phyloP scores from a whole-genome alignment of 2,797 vertebrate species.

The Mus minutoides region DNA sequence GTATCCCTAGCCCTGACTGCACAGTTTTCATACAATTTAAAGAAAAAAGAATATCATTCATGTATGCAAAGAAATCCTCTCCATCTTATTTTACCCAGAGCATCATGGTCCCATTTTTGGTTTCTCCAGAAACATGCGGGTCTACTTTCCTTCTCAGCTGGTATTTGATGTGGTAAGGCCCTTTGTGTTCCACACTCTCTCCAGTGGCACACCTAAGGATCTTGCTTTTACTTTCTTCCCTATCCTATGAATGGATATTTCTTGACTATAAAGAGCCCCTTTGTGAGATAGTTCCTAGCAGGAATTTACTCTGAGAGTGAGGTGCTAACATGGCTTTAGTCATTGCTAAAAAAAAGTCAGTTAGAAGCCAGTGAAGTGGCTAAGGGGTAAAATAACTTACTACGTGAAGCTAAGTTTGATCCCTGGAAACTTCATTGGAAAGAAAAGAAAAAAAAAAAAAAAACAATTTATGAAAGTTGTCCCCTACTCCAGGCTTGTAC shows the following conservation, averaged over 20 bases:
- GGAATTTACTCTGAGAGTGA: slow-evolving; percentile 70
- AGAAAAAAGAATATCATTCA: not conserved
- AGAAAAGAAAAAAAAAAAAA: not conserved
- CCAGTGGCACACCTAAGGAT: slow-evolving; percentile 78
- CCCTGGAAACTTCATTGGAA: not conserved
- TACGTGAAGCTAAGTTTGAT: not conserved
- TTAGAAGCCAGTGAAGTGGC: too few species aligned
- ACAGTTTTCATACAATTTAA: not conserved
- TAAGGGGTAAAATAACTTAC: not conserved
- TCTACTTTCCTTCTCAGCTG: slow-evolving; percentile 85
- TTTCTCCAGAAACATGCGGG: slow-evolving; percentile 72
- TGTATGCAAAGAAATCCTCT: not conserved
- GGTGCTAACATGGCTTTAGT: slow-evolving; percentile 1
- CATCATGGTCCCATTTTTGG: not conserved
- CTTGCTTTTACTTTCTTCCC: slow-evolving; percentile 82
- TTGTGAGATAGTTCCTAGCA: slow-evolving; percentile 48
- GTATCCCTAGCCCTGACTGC: too few species aligned
- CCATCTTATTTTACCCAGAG: not conserved
- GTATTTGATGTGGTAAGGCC: slow-evolving; percentile 82
- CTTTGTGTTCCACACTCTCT: slow-evolving; percentile 83
- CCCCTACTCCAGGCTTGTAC: not conserved
- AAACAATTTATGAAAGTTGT: not conserved
- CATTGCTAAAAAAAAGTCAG: not conserved
- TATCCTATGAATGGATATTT: slow-evolving; percentile 85
- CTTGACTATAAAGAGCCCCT: slow-evolving; percentile 67